phyloP scores from a whole-genome alignment of 1,140 invertebrate species.

The Vollenhovia emeryi region DNA sequence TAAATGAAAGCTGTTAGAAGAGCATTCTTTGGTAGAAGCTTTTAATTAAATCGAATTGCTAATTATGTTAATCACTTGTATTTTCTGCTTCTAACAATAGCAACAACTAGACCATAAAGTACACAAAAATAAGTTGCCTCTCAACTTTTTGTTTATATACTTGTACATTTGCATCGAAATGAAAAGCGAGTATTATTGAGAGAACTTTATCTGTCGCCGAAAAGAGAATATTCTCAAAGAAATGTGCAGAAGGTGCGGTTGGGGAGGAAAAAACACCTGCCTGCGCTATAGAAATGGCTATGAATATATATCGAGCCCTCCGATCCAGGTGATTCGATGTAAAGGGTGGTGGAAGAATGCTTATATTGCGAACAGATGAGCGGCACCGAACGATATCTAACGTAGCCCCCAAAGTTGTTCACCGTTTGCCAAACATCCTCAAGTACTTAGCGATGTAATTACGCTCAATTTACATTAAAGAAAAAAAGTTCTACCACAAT shows the following conservation, averaged over 20 bases:
- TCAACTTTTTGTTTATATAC: neutral
- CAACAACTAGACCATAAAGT: neutral
- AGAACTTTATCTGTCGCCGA: neutral
- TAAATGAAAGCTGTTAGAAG: neutral
- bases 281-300: neutral
- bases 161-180: neutral
- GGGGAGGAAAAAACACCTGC: slow-evolving; percentile 11
- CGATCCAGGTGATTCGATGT: slow-evolving; percentile 22
- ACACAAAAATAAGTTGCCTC: neutral
- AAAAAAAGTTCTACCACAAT: neutral
- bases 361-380: slow-evolving; percentile 41
- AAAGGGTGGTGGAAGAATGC: slow-evolving; percentile 35
- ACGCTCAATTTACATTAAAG: neutral
- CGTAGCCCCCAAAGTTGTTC: slow-evolving; percentile 53
- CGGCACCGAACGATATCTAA: slow-evolving; percentile 56
- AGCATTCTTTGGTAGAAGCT: neutral
- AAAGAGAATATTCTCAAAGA: neutral
- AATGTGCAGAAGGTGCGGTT: neutral
- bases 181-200: neutral
- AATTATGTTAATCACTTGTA: neutral
- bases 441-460: slow-evolving; percentile 54
- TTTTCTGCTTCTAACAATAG: neutral
- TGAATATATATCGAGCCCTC: slow-evolving; percentile 23
- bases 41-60: neutral
- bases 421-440: slow-evolving; percentile 12